Conservation (phyloP, 1,140 invertebrate species). For the Lordiphosa stackelbergi region DNA sequence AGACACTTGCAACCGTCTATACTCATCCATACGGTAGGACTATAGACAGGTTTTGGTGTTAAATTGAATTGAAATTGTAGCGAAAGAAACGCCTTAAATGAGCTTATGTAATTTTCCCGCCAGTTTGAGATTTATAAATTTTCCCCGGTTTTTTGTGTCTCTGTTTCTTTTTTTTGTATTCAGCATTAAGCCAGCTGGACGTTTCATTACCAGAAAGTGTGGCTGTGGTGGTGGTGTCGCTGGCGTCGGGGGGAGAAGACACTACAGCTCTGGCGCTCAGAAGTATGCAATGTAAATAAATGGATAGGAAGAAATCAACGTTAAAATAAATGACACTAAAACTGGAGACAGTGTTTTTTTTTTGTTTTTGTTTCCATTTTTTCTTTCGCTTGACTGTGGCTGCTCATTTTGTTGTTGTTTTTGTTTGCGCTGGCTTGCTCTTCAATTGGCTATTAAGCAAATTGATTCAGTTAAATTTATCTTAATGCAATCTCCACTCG, state of each 20-base stretch:
- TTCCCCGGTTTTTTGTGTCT: constrained; percentile 43
- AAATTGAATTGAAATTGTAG: constrained; percentile 42
- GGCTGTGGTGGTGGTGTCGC: not conserved
- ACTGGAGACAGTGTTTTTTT: constrained; percentile 64
- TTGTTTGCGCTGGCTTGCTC: constrained; percentile 54
- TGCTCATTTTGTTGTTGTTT: constrained; percentile 36
- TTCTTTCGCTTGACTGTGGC: constrained; percentile 24
- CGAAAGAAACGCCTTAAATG: constrained; percentile 10
- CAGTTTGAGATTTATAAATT: constrained; percentile 73
- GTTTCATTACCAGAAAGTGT: constrained; percentile 58
- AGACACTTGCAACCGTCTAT: constrained; percentile 7
- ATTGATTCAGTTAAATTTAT: constrained; percentile 77
- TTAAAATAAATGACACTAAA: constrained; percentile 76
- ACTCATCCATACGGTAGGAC: constrained; percentile 7
- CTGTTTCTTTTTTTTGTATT: no score
- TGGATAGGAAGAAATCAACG: constrained; percentile 75
- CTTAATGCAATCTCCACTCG: constrained; percentile 75
- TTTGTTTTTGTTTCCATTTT: constrained; percentile 14
- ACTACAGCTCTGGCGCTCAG: constrained; percentile 38
- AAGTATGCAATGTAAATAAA: constrained; percentile 74
- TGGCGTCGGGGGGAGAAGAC: constrained; percentile 3
- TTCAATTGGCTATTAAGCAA: constrained; percentile 77
- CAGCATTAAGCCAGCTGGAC: constrained; percentile 68
- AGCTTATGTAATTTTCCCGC: constrained; percentile 67
- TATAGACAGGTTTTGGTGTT: constrained; percentile 28